These are phyloP conservation scores for Orchestia grillus DNA, from an alignment of 1,140 invertebrate genomes.

Conservation along the genomic window DNA sequence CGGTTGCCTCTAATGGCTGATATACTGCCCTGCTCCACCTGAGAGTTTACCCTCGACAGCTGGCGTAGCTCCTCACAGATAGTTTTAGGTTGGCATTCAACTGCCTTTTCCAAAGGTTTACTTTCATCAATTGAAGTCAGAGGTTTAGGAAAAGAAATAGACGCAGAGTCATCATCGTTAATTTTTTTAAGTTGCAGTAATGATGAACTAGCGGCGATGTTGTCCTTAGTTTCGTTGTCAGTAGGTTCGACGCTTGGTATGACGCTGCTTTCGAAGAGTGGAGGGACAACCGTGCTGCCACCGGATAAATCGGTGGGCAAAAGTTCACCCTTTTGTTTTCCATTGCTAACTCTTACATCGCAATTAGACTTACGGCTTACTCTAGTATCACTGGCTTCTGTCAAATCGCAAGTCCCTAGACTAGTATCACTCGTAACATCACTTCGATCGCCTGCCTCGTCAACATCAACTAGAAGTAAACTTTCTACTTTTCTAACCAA, in stretches of 20 bases:
- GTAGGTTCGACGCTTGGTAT: not conserved
- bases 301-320: not conserved
- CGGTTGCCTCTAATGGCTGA: conserved; percentile 61
- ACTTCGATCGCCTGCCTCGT: not conserved
- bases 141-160: not conserved
- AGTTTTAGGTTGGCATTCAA: not conserved
- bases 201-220: not conserved
- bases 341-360: not conserved
- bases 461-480: conserved; percentile 36
- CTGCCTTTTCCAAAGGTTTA: not conserved
- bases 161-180: not conserved
- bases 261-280: not conserved
- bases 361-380: conserved; percentile 35
- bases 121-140: conserved; percentile 22
- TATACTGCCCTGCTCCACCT: conserved; percentile 65
- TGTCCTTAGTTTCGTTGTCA: conserved; percentile 35
- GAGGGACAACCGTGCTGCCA: not conserved
- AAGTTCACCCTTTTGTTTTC: conserved; percentile 14
- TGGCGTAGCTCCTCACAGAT: conserved; percentile 64
- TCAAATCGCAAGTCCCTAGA: not conserved
- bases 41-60: conserved; percentile 63
- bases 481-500: not conserved
- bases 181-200: no score
- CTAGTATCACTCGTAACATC: conserved; percentile 40
- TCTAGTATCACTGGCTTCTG: not conserved